phyloP scores from a whole-genome alignment of 2,888 invertebrate species.

The Bellardia bayeri region DNA sequence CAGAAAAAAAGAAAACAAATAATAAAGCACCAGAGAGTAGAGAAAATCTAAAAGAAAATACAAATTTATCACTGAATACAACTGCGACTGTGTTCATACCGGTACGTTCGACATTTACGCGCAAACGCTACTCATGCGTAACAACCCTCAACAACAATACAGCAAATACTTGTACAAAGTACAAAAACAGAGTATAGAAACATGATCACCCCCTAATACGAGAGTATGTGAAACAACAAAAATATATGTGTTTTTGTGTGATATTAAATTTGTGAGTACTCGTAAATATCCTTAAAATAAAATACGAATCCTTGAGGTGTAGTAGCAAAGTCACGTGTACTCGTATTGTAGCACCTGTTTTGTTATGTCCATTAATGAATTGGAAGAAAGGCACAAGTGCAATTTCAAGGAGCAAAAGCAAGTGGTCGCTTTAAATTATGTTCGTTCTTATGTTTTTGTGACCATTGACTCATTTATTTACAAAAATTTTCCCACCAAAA shows the following conservation, averaged over 20 bases:
- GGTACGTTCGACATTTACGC: constrained; percentile 19
- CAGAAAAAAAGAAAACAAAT: too few relatives aligned
- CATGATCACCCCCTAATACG: constrained; percentile 50
- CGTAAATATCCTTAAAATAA: constrained; percentile 45
- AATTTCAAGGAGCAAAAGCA: constrained; percentile 7
- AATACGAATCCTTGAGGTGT: constrained; percentile 16
- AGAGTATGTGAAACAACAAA: neutral
- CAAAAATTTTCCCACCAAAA: constrained; percentile 62
- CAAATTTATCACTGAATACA: constrained; percentile 18
- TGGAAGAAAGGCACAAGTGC: neutral
- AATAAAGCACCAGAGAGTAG: constrained; percentile 19
- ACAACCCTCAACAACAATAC: constrained; percentile 61
- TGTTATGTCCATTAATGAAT: neutral
- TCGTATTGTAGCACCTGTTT: constrained; percentile 48
- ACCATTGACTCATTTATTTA: neutral
- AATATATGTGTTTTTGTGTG: constrained; percentile 2
- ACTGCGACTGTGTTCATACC: neutral
- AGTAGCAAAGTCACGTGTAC: constrained; percentile 5
- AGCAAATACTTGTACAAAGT: neutral
- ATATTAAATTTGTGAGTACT: neutral
- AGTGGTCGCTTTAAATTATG: constrained; percentile 9
- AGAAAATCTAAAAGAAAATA: constrained; percentile 32
- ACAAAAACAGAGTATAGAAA: constrained; percentile 7
- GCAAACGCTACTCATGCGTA: constrained; percentile 57
- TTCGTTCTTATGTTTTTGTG: neutral